Evolutionary conservation across 2,888 invertebrate genomes (phyloP).

Genomic region (Geotrupes spiniger): DNA sequence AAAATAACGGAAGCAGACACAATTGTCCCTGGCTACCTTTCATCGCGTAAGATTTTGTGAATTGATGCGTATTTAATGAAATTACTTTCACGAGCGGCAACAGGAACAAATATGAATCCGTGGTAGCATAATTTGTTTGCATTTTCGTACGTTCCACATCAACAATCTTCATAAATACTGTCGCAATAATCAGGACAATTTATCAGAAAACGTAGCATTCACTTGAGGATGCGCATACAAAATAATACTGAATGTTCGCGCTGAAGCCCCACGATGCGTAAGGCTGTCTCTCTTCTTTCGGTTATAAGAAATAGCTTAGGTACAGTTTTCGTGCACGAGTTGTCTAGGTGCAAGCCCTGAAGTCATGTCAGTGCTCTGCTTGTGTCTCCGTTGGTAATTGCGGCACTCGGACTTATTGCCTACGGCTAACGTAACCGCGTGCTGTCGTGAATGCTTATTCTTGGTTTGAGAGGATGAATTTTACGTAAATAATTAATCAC

Average conservation of each 20-base stretch:
- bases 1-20: background rate
- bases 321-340: constrained; percentile 6
- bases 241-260: too few species aligned
- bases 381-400: constrained; percentile 35
- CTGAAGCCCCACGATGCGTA: too few species aligned
- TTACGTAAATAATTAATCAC: constrained; percentile 2
- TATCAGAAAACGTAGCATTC: background rate
- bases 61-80: too few species aligned
- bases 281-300: too few species aligned
- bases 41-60: background rate
- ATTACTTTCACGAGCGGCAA: too few species aligned
- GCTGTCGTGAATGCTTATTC: constrained; percentile 19
- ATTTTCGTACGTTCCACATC: constrained; percentile 3
- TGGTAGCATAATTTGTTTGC: too few species aligned
- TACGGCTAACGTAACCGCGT: constrained; percentile 28
- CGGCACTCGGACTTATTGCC: constrained; percentile 32
- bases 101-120: too few species aligned
- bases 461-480: constrained; percentile 1
- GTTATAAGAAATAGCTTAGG: constrained; percentile 11
- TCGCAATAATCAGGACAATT: constrained; percentile 5
- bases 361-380: constrained; percentile 28
- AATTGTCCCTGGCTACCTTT: background rate
- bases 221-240: too few species aligned
- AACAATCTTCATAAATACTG: constrained; percentile 6
- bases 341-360: constrained; percentile 16